Conservation (phyloP, 2,888 invertebrate genomes). For the Anodontia alba region DNA sequence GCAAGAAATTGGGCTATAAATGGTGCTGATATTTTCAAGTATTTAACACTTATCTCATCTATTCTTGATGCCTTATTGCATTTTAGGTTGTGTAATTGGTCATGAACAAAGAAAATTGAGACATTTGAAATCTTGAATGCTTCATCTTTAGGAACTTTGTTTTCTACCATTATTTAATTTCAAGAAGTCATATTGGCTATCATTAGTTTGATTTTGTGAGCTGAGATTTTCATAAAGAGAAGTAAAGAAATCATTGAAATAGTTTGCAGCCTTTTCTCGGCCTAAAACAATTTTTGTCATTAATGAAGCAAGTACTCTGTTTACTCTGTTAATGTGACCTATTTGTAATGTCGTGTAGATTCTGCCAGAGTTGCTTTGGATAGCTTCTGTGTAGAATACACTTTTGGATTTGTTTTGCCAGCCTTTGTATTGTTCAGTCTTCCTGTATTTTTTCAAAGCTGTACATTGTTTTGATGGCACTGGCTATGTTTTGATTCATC, state of each 20-base stretch:
- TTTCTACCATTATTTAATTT: background rate
- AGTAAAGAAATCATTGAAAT: background rate
- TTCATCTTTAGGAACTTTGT: background rate
- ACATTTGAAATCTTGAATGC: background rate
- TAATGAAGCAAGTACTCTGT: too few relatives aligned
- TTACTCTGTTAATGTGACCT: background rate
- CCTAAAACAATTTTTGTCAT: background rate
- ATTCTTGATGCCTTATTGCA: background rate
- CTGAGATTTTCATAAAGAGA: background rate
- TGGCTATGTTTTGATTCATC: background rate
- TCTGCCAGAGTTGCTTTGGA: background rate
- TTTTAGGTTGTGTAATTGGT: background rate
- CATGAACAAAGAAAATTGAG: background rate
- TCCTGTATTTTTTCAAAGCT: background rate
- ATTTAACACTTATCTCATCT: background rate
- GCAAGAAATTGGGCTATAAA: background rate
- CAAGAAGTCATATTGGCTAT: background rate
- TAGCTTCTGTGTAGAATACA: background rate
- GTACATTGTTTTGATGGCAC: background rate
- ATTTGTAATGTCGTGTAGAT: background rate
- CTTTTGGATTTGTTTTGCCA: background rate
- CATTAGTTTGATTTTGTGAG: too few relatives aligned
- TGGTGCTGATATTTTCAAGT: background rate
- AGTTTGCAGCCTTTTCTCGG: background rate
- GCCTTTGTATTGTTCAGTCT: background rate